Evolutionary conservation across 2,797 vertebrate species (phyloP).

Genomic region (Pipistrellus pipistrellus): DNA sequence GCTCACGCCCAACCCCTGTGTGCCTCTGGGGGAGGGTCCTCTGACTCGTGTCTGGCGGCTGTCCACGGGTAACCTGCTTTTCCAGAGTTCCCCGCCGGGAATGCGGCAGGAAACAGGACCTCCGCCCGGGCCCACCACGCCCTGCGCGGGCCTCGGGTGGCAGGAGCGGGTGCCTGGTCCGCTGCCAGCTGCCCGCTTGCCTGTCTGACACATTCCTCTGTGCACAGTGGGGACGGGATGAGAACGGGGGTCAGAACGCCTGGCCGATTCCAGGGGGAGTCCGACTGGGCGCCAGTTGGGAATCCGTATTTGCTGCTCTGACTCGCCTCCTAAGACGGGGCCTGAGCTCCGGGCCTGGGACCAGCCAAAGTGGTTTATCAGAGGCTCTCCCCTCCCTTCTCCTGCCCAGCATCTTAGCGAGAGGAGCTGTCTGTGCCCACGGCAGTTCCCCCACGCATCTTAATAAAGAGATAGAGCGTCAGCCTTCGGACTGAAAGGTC

Average conservation of each 20-base stretch:
- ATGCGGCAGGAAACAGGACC: too few relatives aligned
- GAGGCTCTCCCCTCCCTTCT: background rate
- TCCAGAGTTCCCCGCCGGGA: too few relatives aligned
- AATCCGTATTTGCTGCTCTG: background rate
- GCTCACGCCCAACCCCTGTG: too few relatives aligned
- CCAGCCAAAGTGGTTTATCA: background rate
- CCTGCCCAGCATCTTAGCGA: background rate
- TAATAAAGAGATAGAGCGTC: background rate
- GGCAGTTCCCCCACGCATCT: background rate
- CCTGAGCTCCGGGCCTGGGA: background rate
- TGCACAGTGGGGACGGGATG: too few relatives aligned
- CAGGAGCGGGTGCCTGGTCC: too few relatives aligned
- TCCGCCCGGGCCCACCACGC: too few relatives aligned
- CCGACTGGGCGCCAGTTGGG: accelerated
- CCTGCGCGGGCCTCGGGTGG: too few relatives aligned
- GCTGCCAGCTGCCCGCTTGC: background rate
- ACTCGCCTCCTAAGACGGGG: background rate
- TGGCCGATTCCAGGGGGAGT: accelerated
- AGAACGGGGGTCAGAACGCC: background rate
- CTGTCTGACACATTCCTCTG: background rate
- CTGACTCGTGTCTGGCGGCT: too few relatives aligned
- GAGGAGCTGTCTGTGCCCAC: background rate
- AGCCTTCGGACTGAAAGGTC: too few relatives aligned
- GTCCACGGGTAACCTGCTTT: too few relatives aligned
- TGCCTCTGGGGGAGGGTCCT: too few relatives aligned